Conservation (phyloP, 2,113 vertebrate species). For the Gallinago jamesoni region DNA sequence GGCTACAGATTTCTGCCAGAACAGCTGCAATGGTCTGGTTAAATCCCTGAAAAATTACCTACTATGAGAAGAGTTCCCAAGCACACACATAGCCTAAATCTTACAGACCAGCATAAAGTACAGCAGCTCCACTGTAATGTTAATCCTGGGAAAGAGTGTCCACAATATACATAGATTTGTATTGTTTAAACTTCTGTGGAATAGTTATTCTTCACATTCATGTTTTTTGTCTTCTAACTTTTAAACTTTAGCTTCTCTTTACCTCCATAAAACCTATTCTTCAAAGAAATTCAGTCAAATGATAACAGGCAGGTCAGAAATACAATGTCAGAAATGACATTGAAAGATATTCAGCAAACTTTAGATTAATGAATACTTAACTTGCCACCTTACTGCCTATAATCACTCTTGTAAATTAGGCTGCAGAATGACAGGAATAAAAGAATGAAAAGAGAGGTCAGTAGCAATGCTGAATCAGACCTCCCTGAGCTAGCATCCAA, state of each 20-base stretch:
- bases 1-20: not conserved
- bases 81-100: not conserved
- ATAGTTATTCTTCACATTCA: not conserved
- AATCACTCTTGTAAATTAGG: not conserved
- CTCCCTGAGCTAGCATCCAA: not conserved
- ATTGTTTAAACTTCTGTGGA: not conserved
- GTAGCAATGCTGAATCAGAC: conserved; percentile 31
- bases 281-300: not conserved
- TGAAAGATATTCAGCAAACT: not conserved
- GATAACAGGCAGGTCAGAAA: not conserved
- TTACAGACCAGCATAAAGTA: not conserved
- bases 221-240: not conserved
- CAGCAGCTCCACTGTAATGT: not conserved
- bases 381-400: not conserved
- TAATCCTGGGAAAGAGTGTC: not conserved
- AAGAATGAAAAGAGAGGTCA: not conserved
- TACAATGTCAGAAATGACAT: not conserved
- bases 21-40: not conserved
- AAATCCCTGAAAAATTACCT: not conserved
- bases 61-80: not conserved
- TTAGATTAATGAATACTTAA: not conserved
- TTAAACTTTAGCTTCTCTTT: not conserved
- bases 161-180: not conserved
- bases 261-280: not conserved
- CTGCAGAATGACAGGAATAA: not conserved